Base-by-base conservation (phyloP, 2,113 vertebrate species). In the Parus major region DNA sequence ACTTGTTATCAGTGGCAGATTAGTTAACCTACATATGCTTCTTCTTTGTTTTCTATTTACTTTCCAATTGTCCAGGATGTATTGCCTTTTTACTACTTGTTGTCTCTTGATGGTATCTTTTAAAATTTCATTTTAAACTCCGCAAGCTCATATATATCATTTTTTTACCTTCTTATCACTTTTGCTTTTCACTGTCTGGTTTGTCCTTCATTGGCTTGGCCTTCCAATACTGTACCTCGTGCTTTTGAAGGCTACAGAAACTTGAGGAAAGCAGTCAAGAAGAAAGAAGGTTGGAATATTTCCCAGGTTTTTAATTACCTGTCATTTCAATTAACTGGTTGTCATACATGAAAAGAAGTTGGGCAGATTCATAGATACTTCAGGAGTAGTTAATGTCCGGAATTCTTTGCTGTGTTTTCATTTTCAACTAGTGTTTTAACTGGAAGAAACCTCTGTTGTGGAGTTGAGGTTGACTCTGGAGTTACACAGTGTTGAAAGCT, bases 201-300 rank as follows among this genome's bases (percentile, higher is more conserved):
- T 98, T 98, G 97, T 98, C 94, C 97, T 97, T 98, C 98, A 97
- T 98, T 98, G 98, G 97, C 97, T 98, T 98, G 98, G 97, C 97
- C 96, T 97, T 98, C 96, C 96, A 97, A 98, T 98, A 98, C 93
- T 98, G 97, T 98, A 97, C 98, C 97, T 98, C 97, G 91, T 96
- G 97, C 97, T 98, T 98, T 97, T 96, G 97, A 99, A 99, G 99
- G 98, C 98, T 99, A 96, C 98, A 98, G 98, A 98, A 98, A 97
- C 98, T 98, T 97, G 98, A 99, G 96, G 98, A 98, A 98, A 98
- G 95, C 98, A 98, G 94, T 98, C 98, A 97, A 93, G 98, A 97
- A 95, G 98, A 98, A 83, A 96, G 97, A 98, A 99, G 99, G 99
- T 99, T 99, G 98, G 99, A 98, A 96, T 96, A 98, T 97, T 98